phyloP scores from a whole-genome alignment of 1,140 invertebrate species.

The Ceratina japonica region DNA sequence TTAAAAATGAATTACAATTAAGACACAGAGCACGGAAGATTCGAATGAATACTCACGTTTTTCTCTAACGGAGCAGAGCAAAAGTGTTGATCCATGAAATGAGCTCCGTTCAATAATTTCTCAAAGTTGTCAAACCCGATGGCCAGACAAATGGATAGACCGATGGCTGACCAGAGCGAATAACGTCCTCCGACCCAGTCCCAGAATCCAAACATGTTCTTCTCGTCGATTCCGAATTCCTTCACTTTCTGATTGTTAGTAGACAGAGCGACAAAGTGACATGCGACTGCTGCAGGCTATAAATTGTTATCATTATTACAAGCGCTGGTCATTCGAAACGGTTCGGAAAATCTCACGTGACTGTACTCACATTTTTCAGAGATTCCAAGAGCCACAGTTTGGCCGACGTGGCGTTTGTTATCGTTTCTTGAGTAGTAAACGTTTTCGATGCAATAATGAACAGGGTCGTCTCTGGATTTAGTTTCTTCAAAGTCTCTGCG shows the following conservation, averaged over 20 bases:
- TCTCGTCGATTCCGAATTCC: conserved; percentile 97
- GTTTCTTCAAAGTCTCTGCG: conserved; percentile 93
- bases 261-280: conserved; percentile 99
- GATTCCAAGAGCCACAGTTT: conserved; percentile 95
- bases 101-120: conserved; percentile 93
- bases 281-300: conserved; percentile 91
- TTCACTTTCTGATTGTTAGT: conserved; percentile 96
- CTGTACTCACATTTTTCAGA: conserved; percentile 90
- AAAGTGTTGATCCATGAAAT: conserved; percentile 98
- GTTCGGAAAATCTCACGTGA: too few relatives aligned
- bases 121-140: conserved; percentile 98
- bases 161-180: conserved; percentile 99
- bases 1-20: conserved; percentile 15
- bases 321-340: not conserved
- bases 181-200: conserved; percentile 99
- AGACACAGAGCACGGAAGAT: not conserved
- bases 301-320: conserved; percentile 48
- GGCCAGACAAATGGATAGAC: conserved; percentile 95
- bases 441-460: conserved; percentile 99
- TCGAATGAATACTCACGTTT: conserved; percentile 87
- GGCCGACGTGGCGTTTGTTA: conserved; percentile 98
- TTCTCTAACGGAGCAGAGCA: conserved; percentile 91
- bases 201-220: conserved; percentile 99
- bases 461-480: conserved; percentile 95
- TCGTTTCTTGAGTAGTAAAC: conserved; percentile 99